Conservation (phyloP, 2,888 invertebrate genomes). For the Drosophila nr. perissopoda region DNA sequence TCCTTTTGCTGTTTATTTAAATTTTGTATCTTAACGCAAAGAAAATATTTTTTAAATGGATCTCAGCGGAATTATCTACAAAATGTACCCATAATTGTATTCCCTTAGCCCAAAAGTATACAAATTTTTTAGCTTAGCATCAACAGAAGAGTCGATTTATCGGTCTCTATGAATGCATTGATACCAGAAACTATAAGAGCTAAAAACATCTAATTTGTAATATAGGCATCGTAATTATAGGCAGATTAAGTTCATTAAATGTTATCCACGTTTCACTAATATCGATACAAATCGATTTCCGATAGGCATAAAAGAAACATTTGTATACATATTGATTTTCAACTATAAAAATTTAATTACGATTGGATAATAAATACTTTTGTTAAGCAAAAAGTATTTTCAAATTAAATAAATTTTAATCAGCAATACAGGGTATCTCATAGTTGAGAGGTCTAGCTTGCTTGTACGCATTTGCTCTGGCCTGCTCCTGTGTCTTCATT, state of each 20-base stretch:
- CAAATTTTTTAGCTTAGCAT: neutral
- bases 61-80: neutral
- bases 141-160: neutral
- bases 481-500: constrained; percentile 93
- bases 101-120: neutral
- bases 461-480: constrained; percentile 89
- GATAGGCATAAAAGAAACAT: too few species aligned
- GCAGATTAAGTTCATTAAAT: neutral
- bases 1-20: neutral
- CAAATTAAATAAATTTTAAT: neutral
- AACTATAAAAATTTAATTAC: neutral
- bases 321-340: neutral
- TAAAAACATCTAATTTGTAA: neutral
- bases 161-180: neutral
- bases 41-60: neutral
- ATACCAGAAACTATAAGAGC: neutral
- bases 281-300: neutral
- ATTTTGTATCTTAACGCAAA: neutral
- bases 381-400: neutral
- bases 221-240: neutral
- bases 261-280: neutral
- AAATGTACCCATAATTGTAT: neutral
- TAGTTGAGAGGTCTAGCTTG: neutral
- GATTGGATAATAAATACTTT: neutral
- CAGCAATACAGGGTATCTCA: neutral